Base-by-base conservation (phyloP, 2,113 vertebrate species). In the Centropus bengalensis region DNA sequence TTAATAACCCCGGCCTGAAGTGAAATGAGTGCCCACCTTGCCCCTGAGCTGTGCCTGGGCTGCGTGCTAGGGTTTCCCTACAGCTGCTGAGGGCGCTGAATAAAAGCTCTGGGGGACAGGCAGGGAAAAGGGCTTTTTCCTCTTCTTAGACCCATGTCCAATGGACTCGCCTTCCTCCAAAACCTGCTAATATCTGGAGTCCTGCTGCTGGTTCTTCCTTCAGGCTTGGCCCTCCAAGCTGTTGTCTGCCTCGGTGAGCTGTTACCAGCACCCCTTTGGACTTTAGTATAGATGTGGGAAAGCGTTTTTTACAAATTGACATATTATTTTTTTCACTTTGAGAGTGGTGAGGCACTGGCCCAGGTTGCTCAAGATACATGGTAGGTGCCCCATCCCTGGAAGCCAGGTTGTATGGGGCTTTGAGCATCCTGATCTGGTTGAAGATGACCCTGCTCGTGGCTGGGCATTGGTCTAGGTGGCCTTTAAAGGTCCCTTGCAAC, bases 31-130 rank as follows among this genome's bases (percentile, higher is more conserved):
- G 75, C n/a, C 44, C 84, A 62, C 58, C 82, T 74, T n/a, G 21
- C 33, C 27, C n/a, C 67, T 3, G 26, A 8, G 36, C 45, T 15
- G 26, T 5, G 27, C 10, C 27, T 17, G 45, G 44, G 44, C 32
- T 10, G 2, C 0, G 6, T 22, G 40, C 70, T 33, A 2, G 70
- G n/a, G 3, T 58, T 70, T 69, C 59, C 55, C 6, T 0, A 17
- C n/a, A 6, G 47, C 63, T 78, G 40, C 70, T 9, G 45, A 56
- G 47, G 45, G 19, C 30, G 3, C 21, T 7, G 52, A 45, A 6
- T 60, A 30, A 40, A 51, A 68, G 7, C 26, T 36, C 28, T 8
- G 38, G 11, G 40, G 52, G 55, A 59, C 10, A 15, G 51, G 42
- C 52, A n/a, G 10, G 55, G 74, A 73, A 49, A 51, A 51, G 52